phyloP scores from a whole-genome alignment of 2,888 invertebrate genomes.

The Pimpla rufipes region DNA sequence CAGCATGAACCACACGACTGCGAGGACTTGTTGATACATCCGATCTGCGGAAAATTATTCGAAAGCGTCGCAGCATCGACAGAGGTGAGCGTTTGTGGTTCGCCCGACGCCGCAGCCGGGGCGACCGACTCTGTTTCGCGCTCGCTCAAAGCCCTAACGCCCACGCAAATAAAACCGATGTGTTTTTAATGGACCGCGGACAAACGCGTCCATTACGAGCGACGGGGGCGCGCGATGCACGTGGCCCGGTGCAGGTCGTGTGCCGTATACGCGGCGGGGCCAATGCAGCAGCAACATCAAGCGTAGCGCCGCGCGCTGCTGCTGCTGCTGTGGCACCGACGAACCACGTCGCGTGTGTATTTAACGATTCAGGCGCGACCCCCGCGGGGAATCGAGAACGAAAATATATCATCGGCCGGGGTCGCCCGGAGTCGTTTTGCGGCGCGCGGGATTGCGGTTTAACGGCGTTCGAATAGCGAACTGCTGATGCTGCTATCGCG shows the following conservation, averaged over 20 bases:
- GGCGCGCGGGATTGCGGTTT: conserved; percentile 22
- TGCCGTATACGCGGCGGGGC: background rate
- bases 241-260: conserved; percentile 50
- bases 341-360: conserved; percentile 71
- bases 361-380: conserved; percentile 68
- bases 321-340: conserved; percentile 30
- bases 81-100: conserved; percentile 36
- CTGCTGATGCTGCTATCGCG: conserved; percentile 41
- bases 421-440: conserved; percentile 49
- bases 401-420: conserved; percentile 62
- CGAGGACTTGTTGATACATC: conserved; percentile 60
- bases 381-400: conserved; percentile 56
- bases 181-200: conserved; percentile 80
- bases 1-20: background rate
- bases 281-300: conserved; percentile 10
- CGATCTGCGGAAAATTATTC: conserved; percentile 21
- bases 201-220: conserved; percentile 74
- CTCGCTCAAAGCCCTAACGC: conserved; percentile 47
- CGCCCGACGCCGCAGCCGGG: conserved; percentile 2
- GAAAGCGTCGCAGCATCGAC: conserved; percentile 31
- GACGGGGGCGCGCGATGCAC: conserved; percentile 66
- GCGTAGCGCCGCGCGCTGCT: background rate
- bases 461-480: conserved; percentile 24
- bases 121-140: conserved; percentile 35
- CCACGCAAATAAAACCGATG: conserved; percentile 77